phyloP scores from a whole-genome alignment of 2,888 invertebrate species.

The Amaurobius ferox region DNA sequence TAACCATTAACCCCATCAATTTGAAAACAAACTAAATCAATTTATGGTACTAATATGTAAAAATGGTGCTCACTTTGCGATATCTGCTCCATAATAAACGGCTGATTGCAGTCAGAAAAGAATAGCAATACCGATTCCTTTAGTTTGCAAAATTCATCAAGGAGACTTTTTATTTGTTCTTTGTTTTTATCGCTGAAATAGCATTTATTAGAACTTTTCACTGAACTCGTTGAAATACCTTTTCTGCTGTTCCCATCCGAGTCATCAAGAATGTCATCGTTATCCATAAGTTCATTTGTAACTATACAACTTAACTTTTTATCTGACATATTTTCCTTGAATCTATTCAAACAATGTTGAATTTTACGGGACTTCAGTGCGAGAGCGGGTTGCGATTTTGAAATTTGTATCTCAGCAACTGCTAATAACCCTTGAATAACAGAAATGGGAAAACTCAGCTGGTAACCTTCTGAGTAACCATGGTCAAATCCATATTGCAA shows the following conservation, averaged over 20 bases:
- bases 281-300: neutral
- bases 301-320: neutral
- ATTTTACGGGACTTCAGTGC: neutral
- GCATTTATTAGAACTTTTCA: neutral
- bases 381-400: neutral
- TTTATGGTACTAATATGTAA: too few relatives aligned
- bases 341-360: conserved; percentile 11
- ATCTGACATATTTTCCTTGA: conserved; percentile 18
- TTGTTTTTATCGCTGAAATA: neutral
- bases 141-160: neutral
- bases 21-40: too few relatives aligned
- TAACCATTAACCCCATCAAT: too few relatives aligned
- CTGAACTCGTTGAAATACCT: neutral
- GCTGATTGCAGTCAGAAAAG: conserved; percentile 27
- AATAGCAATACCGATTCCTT: conserved; percentile 15
- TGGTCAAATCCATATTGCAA: conserved; percentile 37
- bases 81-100: conserved; percentile 7
- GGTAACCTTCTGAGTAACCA: conserved; percentile 33
- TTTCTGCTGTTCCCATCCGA: conserved; percentile 13
- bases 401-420: conserved; percentile 25
- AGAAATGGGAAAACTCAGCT: conserved; percentile 26
- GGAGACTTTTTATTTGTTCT: neutral
- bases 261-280: neutral
- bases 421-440: conserved; percentile 25
- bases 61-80: conserved; percentile 2